Base-by-base conservation (phyloP, 2,113 vertebrate species). In the Hyperoodon ampullatus region DNA sequence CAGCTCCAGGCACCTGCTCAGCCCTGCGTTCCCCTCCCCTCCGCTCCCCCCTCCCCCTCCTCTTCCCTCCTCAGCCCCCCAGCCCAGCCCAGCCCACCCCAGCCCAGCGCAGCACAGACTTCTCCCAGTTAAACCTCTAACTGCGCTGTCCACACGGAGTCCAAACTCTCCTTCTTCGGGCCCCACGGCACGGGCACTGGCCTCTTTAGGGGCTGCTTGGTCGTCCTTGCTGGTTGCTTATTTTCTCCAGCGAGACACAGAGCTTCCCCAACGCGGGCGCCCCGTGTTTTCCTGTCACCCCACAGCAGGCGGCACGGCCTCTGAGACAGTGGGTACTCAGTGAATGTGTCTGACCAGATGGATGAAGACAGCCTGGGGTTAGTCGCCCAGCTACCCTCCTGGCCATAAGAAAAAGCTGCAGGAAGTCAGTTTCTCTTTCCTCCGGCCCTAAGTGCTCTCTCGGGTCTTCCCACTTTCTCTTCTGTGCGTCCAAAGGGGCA, bases 301-400 rank as follows among this genome's bases (percentile, higher is more conserved):
- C 44, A 1, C 10, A 14, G 82, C 35, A 21, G 21, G 23, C 1
- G 3, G 21, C 3, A 0, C 2, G 0, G 30, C 5, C 9, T 47
- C 39, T 35, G 23, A 47, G 8, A 70, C 50, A 28, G n/a, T 33
- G 47, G 83, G 71, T 14, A 7, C 74, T 93, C 33, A 9, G 11
- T 26, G 55, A 65, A 58, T 1, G 14, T 3, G 2, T 13, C 39
- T n/a, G 26, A 2, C n/a, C 13, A 58, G n/a, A 19, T 8, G 6
- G 2, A 0, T 33, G 11, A 58, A 58, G 88, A 23, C 26, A 42
- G 61, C 10, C 61, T 77, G 16, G 6, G 60, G 15, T 26, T 10
- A 8, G 74, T 42, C 0, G 0, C 47, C 11, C 61, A 12, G 61
- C 47, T 5, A 3, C 24, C n/a, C 16, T 66, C 75, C 47, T 18